These are phyloP conservation scores for Panagrolaimus sp. DNA, from an alignment of 1,140 invertebrate genomes.

Conservation along the genomic window DNA sequence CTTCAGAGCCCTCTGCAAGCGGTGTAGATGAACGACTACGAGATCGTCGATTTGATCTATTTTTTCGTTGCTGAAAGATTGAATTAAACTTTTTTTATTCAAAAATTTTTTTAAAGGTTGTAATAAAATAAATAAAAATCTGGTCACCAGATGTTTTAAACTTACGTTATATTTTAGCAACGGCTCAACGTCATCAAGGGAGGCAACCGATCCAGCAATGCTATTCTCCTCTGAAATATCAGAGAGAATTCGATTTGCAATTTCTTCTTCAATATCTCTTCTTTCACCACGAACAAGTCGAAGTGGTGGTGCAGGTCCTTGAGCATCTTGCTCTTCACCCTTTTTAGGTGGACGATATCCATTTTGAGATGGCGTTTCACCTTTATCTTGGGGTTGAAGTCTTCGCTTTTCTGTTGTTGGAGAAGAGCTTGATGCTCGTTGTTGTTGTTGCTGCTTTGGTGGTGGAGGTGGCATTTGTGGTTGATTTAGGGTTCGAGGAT, in stretches of 20 bases:
- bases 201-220: slow-evolving; percentile 49
- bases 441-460: too few species aligned
- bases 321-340: neutral
- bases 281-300: slow-evolving; percentile 51
- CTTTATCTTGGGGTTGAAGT: slow-evolving; percentile 16
- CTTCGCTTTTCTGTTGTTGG: slow-evolving; percentile 14
- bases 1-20: slow-evolving; percentile 36
- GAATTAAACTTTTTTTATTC: slow-evolving; percentile 1
- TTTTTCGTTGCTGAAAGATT: neutral
- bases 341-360: slow-evolving; percentile 6
- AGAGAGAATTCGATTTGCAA: slow-evolving; percentile 51
- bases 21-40: slow-evolving; percentile 33
- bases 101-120: neutral
- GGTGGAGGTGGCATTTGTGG: neutral
- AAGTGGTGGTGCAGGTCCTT: slow-evolving; percentile 35
- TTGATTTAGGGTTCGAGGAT: neutral
- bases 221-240: slow-evolving; percentile 49
- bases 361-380: slow-evolving; percentile 12
- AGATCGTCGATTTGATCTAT: neutral
- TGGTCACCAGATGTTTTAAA: neutral
- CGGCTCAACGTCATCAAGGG: slow-evolving; percentile 41
- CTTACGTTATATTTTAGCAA: slow-evolving; percentile 20
- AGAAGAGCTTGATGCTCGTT: neutral
- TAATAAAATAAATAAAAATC: neutral
- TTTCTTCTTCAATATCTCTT: slow-evolving; percentile 52